These are phyloP conservation scores for Hylia prasina DNA, from an alignment of 2,113 vertebrate genomes.

Conservation along the genomic window DNA sequence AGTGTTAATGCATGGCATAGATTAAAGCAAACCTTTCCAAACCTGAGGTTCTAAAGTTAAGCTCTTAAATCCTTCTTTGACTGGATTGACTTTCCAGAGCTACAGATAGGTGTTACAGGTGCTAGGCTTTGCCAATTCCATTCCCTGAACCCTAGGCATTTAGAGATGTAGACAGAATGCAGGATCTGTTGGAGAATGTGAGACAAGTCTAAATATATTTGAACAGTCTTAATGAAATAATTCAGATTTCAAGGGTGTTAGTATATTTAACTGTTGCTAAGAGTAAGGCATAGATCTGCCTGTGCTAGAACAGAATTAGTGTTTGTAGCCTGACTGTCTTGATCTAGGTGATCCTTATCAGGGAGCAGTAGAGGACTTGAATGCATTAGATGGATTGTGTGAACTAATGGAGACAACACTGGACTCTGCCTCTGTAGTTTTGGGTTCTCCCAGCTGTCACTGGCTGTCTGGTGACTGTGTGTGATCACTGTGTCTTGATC, in stretches of 20 bases:
- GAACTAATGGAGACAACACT: background rate
- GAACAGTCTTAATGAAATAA: background rate
- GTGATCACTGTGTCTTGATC: background rate
- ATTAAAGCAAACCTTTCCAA: slow-evolving; percentile 59
- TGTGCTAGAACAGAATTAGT: background rate
- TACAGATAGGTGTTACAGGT: slow-evolving; percentile 37
- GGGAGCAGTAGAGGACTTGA: background rate
- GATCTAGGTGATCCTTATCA: background rate
- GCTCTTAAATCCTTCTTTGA: slow-evolving; percentile 13
- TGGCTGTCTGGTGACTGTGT: background rate
- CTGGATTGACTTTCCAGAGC: slow-evolving; percentile 28
- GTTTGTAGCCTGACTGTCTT: background rate
- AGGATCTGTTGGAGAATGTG: background rate
- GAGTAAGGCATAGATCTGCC: background rate
- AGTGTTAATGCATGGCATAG: slow-evolving; percentile 36
- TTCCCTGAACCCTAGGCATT: background rate
- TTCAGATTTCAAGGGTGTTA: background rate
- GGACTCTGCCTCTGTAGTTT: background rate
- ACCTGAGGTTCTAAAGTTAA: slow-evolving; percentile 45
- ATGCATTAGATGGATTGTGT: background rate
- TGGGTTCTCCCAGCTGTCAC: background rate
- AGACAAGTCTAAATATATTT: background rate
- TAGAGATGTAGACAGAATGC: background rate
- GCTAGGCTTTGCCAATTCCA: background rate
- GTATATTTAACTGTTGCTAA: background rate